Base-by-base conservation (phyloP, 35 echinoderm and acorn worm genomes). In the Heliocidaris tuberculata region DNA sequence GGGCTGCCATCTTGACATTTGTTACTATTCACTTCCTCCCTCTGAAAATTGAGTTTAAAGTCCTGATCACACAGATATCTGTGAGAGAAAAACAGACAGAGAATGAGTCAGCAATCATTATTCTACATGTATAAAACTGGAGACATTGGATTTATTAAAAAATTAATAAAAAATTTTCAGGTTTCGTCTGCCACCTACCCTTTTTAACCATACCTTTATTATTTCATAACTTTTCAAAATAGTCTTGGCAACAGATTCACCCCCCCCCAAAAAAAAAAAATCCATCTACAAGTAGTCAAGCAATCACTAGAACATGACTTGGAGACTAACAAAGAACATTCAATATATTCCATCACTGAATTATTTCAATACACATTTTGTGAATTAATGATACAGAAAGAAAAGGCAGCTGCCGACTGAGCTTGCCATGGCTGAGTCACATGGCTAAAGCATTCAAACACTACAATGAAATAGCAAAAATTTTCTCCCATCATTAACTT, bases 1-100 rank as follows among this genome's bases (percentile, higher is more conserved):
- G 31, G 87, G 87, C 87, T 89, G 87, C 87, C 87, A 89, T 89
- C 87, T 89, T 89, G 87, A 47, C 87, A 89, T 89, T 48, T 89
- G 87, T 42, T 48, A 19, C 31, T 89, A 47, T 32, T 78, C 4
- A 89, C 87, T 19, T 48, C 87, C 87, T 89, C 87, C 87, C 87
- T 89, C 87, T 89, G 87, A 27, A 89, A 47, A 89, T 8, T 78
- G 65, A n/a, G 5, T n/a, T n/a, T 78, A 19, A 21, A 78, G 7
- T 78, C 65, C 65, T n/a, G 19, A 56, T 56, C 52, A 56, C 27
- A 78, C 3, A 0, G 27, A 19, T n/a, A 78, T 78, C 65, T 78
- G 21, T 7, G 59, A n/a, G 7, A 78, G 4, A n/a, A 78, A 11
- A 52, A 70, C 17, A 70, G 24, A 71, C 24, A 19, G 61, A 71